Evolutionary conservation across 1,140 invertebrate genomes (phyloP).

Genomic region (Plectrocnemia conspersa): DNA sequence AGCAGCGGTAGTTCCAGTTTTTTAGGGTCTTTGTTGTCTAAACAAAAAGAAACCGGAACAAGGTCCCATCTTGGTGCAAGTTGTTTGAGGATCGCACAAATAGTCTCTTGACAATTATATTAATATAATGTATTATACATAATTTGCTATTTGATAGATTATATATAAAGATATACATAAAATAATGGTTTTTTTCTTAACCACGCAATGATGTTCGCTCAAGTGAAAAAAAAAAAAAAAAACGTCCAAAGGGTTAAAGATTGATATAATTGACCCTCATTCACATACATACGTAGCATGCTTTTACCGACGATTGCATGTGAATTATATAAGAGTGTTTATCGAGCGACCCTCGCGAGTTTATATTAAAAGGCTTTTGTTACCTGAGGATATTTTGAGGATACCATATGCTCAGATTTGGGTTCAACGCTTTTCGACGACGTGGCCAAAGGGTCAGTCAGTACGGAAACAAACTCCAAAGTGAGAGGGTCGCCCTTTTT

Average conservation of each 20-base stretch:
- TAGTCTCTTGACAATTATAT: too few relatives aligned
- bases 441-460: conserved; percentile 4
- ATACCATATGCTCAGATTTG: conserved; percentile 21
- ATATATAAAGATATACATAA: too few relatives aligned
- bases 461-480: conserved; percentile 14
- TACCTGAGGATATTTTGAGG: conserved; percentile 23
- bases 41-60: conserved; percentile 24
- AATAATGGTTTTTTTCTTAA: too few relatives aligned
- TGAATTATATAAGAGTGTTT: neutral
- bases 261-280: too few relatives aligned
- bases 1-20: conserved; percentile 17
- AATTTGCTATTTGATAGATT: too few relatives aligned
- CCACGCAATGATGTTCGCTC: too few relatives aligned
- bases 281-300: too few relatives aligned
- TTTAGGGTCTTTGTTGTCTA: conserved; percentile 11
- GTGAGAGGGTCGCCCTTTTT: conserved; percentile 16
- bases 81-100: conserved; percentile 7
- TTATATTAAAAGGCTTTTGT: conserved; percentile 8
- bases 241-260: too few relatives aligned
- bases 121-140: too few relatives aligned
- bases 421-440: conserved; percentile 19
- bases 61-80: conserved; percentile 15
- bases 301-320: neutral
- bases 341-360: conserved; percentile 10
- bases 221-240: too few relatives aligned